These are phyloP conservation scores for Epinotia bilunana DNA, from an alignment of 2,888 invertebrate species.

Conservation along the genomic window DNA sequence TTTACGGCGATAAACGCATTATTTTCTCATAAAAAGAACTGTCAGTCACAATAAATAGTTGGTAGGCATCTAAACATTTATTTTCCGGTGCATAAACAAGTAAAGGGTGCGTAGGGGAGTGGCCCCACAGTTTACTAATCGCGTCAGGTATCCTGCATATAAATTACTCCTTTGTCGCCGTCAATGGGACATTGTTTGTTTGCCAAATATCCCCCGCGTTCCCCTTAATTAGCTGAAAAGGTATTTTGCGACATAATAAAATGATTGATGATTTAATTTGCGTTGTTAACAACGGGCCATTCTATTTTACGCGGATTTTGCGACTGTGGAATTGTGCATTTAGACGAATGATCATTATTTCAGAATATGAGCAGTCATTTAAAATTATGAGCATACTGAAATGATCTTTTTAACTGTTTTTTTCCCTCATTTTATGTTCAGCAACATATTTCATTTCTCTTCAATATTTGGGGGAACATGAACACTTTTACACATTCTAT, in stretches of 20 bases:
- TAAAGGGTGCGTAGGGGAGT: slow-evolving; percentile 27
- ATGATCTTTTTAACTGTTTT: neutral
- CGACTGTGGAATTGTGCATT: slow-evolving; percentile 6
- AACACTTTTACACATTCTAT: too few relatives aligned
- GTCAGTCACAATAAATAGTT: slow-evolving; percentile 43
- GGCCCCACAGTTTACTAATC: slow-evolving; percentile 39
- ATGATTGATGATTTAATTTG: slow-evolving; percentile 44
- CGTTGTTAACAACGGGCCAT: slow-evolving; percentile 24
- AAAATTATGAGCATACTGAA: neutral
- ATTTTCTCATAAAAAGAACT: slow-evolving; percentile 43
- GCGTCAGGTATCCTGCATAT: slow-evolving; percentile 45
- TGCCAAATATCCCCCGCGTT: slow-evolving; percentile 43
- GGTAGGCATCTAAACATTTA: slow-evolving; percentile 41
- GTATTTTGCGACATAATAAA: slow-evolving; percentile 40
- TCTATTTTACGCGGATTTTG: slow-evolving; percentile 15
- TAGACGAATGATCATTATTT: slow-evolving; percentile 6
- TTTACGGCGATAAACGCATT: slow-evolving; percentile 33
- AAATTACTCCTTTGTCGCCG: slow-evolving; percentile 45
- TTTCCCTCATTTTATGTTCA: neutral
- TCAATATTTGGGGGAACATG: too few relatives aligned
- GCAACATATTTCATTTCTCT: neutral
- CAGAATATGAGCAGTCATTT: neutral
- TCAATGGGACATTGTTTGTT: slow-evolving; percentile 45
- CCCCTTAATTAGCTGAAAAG: slow-evolving; percentile 44
- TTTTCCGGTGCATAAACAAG: slow-evolving; percentile 39